Conservation (phyloP, 2,797 vertebrate genomes). For the Danio kyathit region DNA sequence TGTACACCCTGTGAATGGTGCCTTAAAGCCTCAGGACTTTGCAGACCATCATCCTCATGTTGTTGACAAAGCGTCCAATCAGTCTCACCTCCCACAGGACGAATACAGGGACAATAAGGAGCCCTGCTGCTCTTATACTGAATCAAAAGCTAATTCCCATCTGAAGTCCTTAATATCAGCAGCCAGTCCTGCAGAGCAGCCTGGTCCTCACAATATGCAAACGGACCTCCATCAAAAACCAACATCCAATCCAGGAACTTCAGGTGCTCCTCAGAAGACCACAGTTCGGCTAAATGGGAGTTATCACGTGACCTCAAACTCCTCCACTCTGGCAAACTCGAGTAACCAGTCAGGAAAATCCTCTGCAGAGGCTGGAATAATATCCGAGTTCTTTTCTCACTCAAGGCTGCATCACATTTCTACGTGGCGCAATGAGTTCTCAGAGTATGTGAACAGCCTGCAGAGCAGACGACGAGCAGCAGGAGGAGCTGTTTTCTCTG, state of each 20-base stretch:
- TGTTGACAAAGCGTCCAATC: constrained; percentile 34
- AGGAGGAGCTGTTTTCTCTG: constrained; percentile 83
- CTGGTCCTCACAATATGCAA: constrained; percentile 55
- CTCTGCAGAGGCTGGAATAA: constrained; percentile 81
- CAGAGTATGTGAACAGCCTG: constrained; percentile 92
- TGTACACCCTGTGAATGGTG: constrained; percentile 86
- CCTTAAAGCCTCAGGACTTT: constrained; percentile 91
- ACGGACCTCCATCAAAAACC: constrained; percentile 58
- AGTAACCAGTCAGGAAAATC: constrained; percentile 55
- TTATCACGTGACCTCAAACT: constrained; percentile 68
- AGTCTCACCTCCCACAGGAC: constrained; percentile 51
- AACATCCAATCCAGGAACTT: constrained; percentile 63
- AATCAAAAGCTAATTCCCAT: constrained; percentile 83
- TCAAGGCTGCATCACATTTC: constrained; percentile 98
- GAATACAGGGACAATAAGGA: constrained; percentile 5
- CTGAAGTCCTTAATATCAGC: constrained; percentile 81
- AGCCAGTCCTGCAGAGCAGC: constrained; percentile 73
- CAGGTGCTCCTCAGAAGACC: constrained; percentile 57
- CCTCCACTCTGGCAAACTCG: constrained; percentile 35
- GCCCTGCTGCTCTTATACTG: constrained; percentile 61
- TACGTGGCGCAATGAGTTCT: constrained; percentile 93
- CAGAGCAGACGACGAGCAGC: constrained; percentile 80
- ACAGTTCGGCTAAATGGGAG: constrained; percentile 74
- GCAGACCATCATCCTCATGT: constrained; percentile 63
- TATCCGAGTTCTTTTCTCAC: constrained; percentile 94